Evolutionary conservation across 2,888 invertebrate species (phyloP), one percentile per base, ranked within the genome.

Genomic region (Holacanthella duospinosa): DNA sequence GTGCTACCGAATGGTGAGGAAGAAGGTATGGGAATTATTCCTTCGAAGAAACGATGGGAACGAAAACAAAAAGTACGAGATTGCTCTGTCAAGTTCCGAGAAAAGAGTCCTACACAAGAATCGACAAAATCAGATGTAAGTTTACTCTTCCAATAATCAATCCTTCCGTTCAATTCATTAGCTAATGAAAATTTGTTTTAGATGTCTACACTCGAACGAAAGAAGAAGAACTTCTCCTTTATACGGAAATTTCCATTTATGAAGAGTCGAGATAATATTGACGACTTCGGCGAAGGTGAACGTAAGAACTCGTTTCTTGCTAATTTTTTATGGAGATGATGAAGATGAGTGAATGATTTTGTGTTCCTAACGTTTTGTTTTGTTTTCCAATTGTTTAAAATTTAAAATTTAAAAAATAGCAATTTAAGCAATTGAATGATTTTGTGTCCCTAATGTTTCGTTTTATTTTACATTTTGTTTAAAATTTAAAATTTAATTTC

Each of bases 171-270:
- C n/a, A n/a, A n/a, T n/a, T n/a, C n/a, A n/a, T n/a, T n/a, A 27
- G 43, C 57, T 24, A 61, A 53, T 29, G 25, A 55, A 16, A 12
- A 36, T 36, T 6, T 36, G 6, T 21, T 59, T 63, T 82, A 91
- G 86, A 90, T 91, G 84, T 93, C 92, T 72, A 93, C 93, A 53
- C 82, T 93, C 76, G 93, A 93, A 80, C 85, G 93, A 77, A 93
- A 93, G 83, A 95, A 96, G 86, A 95, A 96, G 80, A 96, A 97
- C 76, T 89, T 97, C 76, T 94, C 95, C 64, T 97, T 99, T 81
- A 95, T 95, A 77, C 85, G 96, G 79, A 93, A 91, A 79, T 96
- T 99, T 80, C 97, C 97, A 44, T 99, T 99, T 81, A 96, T 97
- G 90, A 99, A 99, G 84, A 95, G 95, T 81, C 93, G 95, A 82